A percentile compares a stretch with the other conserved stretches of the same genome.
Conservation (phyloP, 2,888 invertebrate species). For the Sylvicola cinctus region DNA sequence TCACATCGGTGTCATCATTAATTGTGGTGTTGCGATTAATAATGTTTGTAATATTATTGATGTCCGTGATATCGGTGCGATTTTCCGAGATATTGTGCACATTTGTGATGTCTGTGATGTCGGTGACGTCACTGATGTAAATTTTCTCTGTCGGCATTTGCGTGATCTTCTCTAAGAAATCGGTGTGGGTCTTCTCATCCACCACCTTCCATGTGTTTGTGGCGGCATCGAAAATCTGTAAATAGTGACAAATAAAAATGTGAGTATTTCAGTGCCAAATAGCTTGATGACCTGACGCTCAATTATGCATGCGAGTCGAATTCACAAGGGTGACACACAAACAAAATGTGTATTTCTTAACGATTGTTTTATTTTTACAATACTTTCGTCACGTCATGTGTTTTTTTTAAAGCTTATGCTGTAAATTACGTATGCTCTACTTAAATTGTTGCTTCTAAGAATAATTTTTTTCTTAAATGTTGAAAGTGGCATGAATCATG, state of each 20-base stretch:
- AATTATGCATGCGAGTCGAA: too few relatives aligned
- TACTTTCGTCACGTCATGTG: too few relatives aligned
- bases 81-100: conserved; percentile 4
- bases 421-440: too few relatives aligned
- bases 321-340: too few relatives aligned
- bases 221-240: conserved; percentile 24
- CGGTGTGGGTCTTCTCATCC: conserved; percentile 24
- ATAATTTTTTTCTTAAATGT: too few relatives aligned
- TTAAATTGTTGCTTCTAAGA: too few relatives aligned
- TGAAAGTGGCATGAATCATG: too few relatives aligned
- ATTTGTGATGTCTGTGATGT: conserved; percentile 20
- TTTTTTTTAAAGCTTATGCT: too few relatives aligned
- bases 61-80: conserved; percentile 16
- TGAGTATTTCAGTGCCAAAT: neutral
- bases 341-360: too few relatives aligned
- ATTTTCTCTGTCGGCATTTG: conserved; percentile 22
- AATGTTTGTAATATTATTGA: conserved; percentile 5
- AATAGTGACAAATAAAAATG: conserved; percentile 4
- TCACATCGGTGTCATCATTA: conserved; percentile 5
- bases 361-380: too few relatives aligned
- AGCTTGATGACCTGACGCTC: too few relatives aligned
- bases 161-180: conserved; percentile 25
- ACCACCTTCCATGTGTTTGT: conserved; percentile 26
- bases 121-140: conserved; percentile 23
- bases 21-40: conserved; percentile 4